These are phyloP conservation scores for Aleiodes sp. DNA, from an alignment of 1,140 invertebrate species.

Conservation along the genomic window DNA sequence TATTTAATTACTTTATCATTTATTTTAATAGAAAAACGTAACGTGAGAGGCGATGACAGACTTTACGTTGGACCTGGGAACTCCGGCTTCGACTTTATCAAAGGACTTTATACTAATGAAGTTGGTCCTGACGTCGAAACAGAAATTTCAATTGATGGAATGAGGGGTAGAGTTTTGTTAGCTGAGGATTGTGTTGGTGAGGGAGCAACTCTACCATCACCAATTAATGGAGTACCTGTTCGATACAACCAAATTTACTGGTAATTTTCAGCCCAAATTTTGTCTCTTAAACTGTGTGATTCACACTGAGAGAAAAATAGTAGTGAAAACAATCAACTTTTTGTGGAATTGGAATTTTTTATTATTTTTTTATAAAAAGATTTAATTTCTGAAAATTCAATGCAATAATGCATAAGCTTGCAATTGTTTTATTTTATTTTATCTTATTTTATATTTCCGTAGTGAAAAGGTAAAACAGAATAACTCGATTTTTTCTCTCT, in stretches of 20 bases:
- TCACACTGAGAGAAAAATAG: too few relatives aligned
- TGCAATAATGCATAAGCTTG: too few relatives aligned
- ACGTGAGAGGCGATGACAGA: slow-evolving; percentile 80
- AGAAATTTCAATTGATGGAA: slow-evolving; percentile 73
- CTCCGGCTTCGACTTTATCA: slow-evolving; percentile 74
- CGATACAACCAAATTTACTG: slow-evolving; percentile 65
- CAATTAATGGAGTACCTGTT: slow-evolving; percentile 73
- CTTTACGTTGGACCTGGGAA: slow-evolving; percentile 81
- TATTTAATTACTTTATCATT: slow-evolving; percentile 35
- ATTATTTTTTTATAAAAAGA: slow-evolving; percentile 6
- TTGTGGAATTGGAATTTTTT: too few relatives aligned
- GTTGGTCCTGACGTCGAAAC: slow-evolving; percentile 66
- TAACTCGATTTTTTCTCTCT: too few relatives aligned
- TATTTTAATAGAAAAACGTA: slow-evolving; percentile 65
- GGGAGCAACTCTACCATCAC: slow-evolving; percentile 75
- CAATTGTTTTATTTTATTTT: neutral
- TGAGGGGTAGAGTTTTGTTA: slow-evolving; percentile 78
- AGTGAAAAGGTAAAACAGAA: too few relatives aligned
- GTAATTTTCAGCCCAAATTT: slow-evolving; percentile 52
- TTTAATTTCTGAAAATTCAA: too few relatives aligned
- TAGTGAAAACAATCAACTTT: too few relatives aligned
- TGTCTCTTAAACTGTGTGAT: too few relatives aligned
- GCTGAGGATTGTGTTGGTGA: slow-evolving; percentile 73
- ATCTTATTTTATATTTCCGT: slow-evolving; percentile 22
- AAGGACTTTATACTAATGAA: slow-evolving; percentile 73